Base-by-base conservation (phyloP, 2,888 invertebrate genomes). In the Synergus umbraculus region DNA sequence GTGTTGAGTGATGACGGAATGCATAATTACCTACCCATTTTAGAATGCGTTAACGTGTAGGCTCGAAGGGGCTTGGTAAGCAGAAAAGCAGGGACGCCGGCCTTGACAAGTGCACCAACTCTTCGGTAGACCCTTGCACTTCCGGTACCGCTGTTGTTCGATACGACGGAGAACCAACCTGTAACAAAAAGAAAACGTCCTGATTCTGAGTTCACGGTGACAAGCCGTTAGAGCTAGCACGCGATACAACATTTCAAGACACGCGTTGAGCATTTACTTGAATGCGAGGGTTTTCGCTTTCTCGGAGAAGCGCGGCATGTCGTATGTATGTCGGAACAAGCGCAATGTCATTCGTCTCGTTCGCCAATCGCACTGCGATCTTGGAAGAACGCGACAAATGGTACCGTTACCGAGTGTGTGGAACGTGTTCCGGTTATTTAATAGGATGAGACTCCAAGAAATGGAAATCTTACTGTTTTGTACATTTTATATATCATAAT, bases 101-200 rank as follows among this genome's bases (percentile, higher is more conserved):
- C 91, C 73, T 89, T 89, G 60, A 91, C 91, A 80, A 91, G 85
- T 18, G 90, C 91, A 4, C 91, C 90, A 22, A 91, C 89, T 88
- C 91, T 87, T 81, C 91, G 87, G 83, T 91, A 91, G 66, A 91
- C 90, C 73, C 91, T 86, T 76, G 91, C 91, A 84, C 88, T 91
- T 88, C 91, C 91, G 84, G 91, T 89, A 73, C 90, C 90, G 79
- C 88, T 90, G 84, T 88, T 91, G 83, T 84, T 89, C 69, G 91
- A 88, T 43, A 91, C 91, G 58, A 91, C 91, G 37, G 91, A 91
- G 85, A 91, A 91, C 91, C 91, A 91, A 69, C 91, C 91, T 91
- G 87, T 13, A 88, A 89, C 79, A 85, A 29, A 78, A 76, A 78
- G 66, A 77, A 63, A 63, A 54, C 73, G 43, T n/a, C 49, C 78